Conservation (phyloP, 2,888 invertebrate species). For the Oscheius sp. region DNA sequence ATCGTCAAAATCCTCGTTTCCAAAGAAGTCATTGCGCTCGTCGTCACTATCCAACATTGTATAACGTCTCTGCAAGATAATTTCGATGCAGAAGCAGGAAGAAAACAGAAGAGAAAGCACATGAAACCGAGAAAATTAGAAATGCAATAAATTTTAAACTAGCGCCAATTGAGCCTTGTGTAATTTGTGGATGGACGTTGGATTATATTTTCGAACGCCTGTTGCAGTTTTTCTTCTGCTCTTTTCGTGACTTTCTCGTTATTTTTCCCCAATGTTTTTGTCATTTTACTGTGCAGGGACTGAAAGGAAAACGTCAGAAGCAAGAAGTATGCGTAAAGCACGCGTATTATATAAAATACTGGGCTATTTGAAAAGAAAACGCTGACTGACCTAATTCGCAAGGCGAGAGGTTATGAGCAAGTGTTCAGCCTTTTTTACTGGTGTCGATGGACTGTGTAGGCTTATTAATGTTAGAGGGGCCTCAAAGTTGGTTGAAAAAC, state of each 20-base stretch:
- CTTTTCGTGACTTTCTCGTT: background rate
- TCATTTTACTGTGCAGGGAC: background rate
- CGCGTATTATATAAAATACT: no score
- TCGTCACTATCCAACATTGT: constrained; percentile 37
- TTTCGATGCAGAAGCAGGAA: background rate
- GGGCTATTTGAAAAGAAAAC: no score
- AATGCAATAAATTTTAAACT: background rate
- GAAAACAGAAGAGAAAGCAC: background rate
- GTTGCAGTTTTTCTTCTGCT: constrained; percentile 8
- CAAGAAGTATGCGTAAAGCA: background rate
- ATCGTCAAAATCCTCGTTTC: constrained; percentile 50
- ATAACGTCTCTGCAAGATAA: no score
- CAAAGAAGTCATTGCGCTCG: constrained; percentile 54
- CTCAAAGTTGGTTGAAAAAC: no score
- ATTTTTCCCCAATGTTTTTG: background rate
- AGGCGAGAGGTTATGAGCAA: no score
- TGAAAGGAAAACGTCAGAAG: background rate
- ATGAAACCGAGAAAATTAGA: background rate
- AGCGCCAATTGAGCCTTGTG: background rate
- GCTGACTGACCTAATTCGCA: no score
- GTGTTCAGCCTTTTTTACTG: no score
- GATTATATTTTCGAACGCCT: constrained; percentile 2
- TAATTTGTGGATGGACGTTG: background rate
- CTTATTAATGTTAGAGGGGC: no score
- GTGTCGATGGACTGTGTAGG: no score